Base-by-base conservation (phyloP, 1,140 invertebrate genomes). In the Ceratosolen solmsi region DNA sequence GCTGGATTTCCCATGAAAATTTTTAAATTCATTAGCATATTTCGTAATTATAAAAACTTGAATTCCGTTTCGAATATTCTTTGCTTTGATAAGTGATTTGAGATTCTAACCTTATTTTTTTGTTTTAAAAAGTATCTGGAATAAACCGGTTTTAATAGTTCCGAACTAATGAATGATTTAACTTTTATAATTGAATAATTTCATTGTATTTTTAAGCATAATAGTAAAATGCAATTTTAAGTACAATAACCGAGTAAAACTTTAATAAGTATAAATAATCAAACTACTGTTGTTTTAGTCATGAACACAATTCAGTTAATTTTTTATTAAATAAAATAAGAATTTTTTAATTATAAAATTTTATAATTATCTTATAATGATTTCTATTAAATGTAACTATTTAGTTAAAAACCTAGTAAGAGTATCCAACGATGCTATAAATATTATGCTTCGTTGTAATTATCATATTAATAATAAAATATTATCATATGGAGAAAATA, bases 401-500 rank as follows among this genome's bases (percentile, higher is more conserved):
- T 22, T 33, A 0, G 0, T 38, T 38, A 1, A 33, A 56, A 51
- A 73, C 2, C 22, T 36, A 27, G 8, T 25, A 36, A 33, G 1
- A 1, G 22, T 54, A 27, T 27, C 41, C 33, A 73, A 73, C 5
- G 0, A 73, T 73, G 27, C 4, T 33, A 36, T 11, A 22, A 80
- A 74, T 0, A 25, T 74, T 74, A 1, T 30, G 2, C 15, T 75
- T 54, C 13, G 56, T 7, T 65, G n/a, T 33, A 63, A 79, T 38
- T 22, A 81, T 27, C 33, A 74, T 7, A 41, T 27, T 22, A 58
- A 30, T 8, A 33, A 54, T 46, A 15, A 38, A 9, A 27, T 73
- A 30, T 51, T 82, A 72, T 46, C 17, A 79, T 91, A 87, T 82
- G 84, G 82, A 5, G 87, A 93, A 72, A 94, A 95, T 86, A 94